phyloP scores from a whole-genome alignment of 2,797 vertebrate genomes.

The Lindbergichthys nudifrons region DNA sequence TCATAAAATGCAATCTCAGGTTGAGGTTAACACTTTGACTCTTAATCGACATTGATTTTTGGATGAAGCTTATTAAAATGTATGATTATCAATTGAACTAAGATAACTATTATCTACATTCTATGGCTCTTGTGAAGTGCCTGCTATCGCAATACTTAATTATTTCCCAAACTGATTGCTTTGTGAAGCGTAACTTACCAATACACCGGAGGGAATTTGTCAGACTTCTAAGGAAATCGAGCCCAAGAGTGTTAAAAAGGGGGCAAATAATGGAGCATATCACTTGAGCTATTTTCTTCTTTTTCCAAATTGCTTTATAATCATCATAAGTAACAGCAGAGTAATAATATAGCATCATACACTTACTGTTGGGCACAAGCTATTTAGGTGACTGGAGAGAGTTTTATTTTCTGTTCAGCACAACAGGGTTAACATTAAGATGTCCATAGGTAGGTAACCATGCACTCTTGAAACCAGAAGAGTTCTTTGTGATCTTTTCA shows the following conservation, averaged over 20 bases:
- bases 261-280: conserved; percentile 43
- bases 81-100: conserved; percentile 22
- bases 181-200: conserved; percentile 29
- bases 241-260: conserved; percentile 32
- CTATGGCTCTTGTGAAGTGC: conserved; percentile 20
- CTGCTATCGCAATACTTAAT: conserved; percentile 15
- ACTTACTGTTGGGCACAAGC: conserved; percentile 1
- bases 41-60: neutral
- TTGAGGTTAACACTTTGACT: neutral
- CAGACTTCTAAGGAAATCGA: conserved; percentile 34
- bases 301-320: conserved; percentile 38
- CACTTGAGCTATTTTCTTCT: conserved; percentile 37
- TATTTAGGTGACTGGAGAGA: conserved; percentile 1
- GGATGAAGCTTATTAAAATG: conserved; percentile 12
- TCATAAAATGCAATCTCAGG: neutral
- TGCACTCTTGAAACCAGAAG: neutral
- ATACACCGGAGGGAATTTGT: conserved; percentile 31
- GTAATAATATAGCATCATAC: conserved; percentile 21
- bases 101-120: conserved; percentile 17
- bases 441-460: neutral
- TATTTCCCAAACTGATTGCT: conserved; percentile 41
- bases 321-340: conserved; percentile 28
- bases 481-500: neutral
- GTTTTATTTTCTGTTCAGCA: neutral
- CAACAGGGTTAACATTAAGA: neutral